Base-by-base conservation (phyloP, 2,113 vertebrate species). In the Pseudorectes ferrugineus region DNA sequence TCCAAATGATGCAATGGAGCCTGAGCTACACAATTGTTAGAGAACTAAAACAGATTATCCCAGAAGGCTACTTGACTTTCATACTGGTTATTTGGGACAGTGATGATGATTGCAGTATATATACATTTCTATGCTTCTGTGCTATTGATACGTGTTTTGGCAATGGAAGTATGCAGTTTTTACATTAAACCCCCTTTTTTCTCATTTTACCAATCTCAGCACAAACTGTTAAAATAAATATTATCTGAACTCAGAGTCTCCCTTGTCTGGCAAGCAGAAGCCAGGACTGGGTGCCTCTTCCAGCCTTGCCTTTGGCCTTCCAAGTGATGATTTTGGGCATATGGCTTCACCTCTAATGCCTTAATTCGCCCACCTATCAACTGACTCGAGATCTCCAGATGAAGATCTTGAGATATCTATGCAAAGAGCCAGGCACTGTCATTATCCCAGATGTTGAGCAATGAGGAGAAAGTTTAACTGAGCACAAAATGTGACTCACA, bases 381-480 rank as follows among this genome's bases (percentile, higher is more conserved):
- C 19, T 23, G 25, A 46, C n/a, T 89, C 0, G 3, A 73, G 49
- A 85, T 83, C 29, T 58, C 48, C 80, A 59, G 87, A 72, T 62
- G 72, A 81, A 81, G 76, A 80, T 89, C 43, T 74, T 3, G 5
- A 83, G 51, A 88, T 89, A 58, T 43, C 31, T 38, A 0, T 51
- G 31, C 62, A 31, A 77, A 94, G 67, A 93, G 29, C 61, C 73
- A 75, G 61, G 73, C 57, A 43, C 92, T 66, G 40, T 91, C 76
- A 77, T 92, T 93, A 94, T 43, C 63, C 67, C 8, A 20, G 26
- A 54, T 45, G 55, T 92, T 96, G 72, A 85, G 93, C 89, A 96
- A 95, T 7, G 33, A 85, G 55, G 75, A 95, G 89, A 96, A 96
- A 93, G 82, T 93, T 95, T 83, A 94, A 93, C 85, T 58, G 90